A percentile compares a stretch with the other conserved stretches of the same genome.
Evolutionary conservation across 2,888 invertebrate genomes (phyloP).

Genomic region (Cetonia aurata): DNA sequence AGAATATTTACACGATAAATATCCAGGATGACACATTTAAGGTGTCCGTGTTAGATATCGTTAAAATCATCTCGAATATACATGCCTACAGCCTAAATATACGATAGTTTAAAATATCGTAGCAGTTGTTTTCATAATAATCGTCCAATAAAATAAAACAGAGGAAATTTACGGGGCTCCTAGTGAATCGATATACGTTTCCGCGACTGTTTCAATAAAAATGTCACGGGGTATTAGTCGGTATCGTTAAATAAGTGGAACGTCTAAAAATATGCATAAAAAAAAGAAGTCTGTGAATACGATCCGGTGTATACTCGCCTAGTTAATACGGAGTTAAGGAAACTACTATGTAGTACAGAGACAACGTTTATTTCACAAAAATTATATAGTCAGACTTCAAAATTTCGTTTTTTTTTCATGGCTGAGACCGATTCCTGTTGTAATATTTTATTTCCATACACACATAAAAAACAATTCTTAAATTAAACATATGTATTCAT

Average conservation of each 20-base stretch:
- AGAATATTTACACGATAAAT: conserved; percentile 18
- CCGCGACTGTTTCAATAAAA: conserved; percentile 13
- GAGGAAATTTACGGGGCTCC: conserved; percentile 7
- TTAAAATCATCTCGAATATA: neutral
- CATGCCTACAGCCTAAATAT: neutral
- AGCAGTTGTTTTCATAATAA: conserved; percentile 27
- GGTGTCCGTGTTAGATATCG: conserved; percentile 4
- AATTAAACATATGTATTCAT: no score
- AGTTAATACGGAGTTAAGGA: no score
- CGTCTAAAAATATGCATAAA: conserved; percentile 30
- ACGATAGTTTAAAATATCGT: conserved; percentile 15
- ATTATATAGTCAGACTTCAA: no score
- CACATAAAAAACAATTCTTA: no score
- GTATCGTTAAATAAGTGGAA: conserved; percentile 36
- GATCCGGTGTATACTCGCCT: no score
- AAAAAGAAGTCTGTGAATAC: neutral
- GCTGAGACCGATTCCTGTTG: no score
- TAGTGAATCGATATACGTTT: conserved; percentile 4
- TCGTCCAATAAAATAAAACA: conserved; percentile 19
- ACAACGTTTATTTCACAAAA: no score
- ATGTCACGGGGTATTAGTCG: conserved; percentile 22
- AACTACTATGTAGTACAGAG: no score
- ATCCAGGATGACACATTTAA: conserved; percentile 2
- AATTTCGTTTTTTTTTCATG: no score
- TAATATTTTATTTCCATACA: no score